These are phyloP conservation scores for Acanthosepion lycidas DNA, from an alignment of 2,888 invertebrate species.

Conservation along the genomic window DNA sequence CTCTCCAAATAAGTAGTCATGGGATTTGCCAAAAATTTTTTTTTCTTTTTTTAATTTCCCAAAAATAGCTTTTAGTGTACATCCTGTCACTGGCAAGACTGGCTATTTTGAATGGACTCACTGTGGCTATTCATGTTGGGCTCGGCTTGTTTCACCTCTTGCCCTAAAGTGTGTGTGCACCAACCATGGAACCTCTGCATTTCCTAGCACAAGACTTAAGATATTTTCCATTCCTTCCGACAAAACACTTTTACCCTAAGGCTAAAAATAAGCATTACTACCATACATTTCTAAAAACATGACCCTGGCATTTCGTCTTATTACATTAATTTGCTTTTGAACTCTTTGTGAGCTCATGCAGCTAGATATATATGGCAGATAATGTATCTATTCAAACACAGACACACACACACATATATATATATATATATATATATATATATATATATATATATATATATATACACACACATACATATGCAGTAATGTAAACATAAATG, in stretches of 20 bases:
- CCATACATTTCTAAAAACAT: constrained; percentile 10
- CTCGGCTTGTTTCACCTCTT: neutral
- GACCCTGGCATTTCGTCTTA: neutral
- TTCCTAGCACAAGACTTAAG: constrained; percentile 33
- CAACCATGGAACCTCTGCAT: neutral
- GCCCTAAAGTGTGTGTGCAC: neutral
- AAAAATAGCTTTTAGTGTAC: constrained; percentile 18
- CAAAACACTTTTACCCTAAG: neutral
- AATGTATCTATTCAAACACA: neutral
- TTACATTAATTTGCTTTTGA: constrained; percentile 33
- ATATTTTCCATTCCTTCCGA: neutral
- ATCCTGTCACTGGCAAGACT: neutral
- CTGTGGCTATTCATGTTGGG: neutral
- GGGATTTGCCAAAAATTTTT: neutral
- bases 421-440: neutral
- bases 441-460: neutral
- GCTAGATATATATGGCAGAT: neutral
- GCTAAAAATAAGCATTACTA: neutral
- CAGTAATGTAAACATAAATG: too few relatives aligned
- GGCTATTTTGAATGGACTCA: neutral
- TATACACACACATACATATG: neutral
- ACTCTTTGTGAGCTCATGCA: neutral
- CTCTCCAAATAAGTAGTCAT: neutral
- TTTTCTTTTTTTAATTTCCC: neutral
- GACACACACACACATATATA: neutral